Percentiles rank a stretch among this genome's conserved stretches.
Conservation (phyloP, 2,888 invertebrate genomes). For the Drosophila flavopinicola region DNA sequence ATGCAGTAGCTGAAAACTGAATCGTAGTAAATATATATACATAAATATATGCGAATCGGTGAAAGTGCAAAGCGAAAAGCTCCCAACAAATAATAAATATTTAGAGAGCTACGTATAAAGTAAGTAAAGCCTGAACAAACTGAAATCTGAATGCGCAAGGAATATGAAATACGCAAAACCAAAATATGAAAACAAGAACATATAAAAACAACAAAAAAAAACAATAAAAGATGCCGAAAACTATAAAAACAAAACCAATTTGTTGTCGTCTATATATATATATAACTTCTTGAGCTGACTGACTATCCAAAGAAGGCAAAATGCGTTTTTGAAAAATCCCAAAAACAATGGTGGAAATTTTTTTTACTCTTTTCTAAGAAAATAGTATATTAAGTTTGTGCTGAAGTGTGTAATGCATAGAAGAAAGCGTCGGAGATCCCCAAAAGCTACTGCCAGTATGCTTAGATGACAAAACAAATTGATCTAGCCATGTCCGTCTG, state of each 20-base stretch:
- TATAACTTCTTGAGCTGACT: too few species aligned
- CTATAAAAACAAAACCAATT: neutral
- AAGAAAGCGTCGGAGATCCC: too few species aligned
- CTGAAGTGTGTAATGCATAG: too few species aligned
- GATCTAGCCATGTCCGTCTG: too few species aligned
- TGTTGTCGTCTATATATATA: neutral
- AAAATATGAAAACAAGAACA: conserved; percentile 27
- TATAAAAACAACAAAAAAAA: conserved; percentile 14
- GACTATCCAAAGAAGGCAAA: too few species aligned
- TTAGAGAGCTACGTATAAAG: conserved; percentile 23
- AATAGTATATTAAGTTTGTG: too few species aligned
- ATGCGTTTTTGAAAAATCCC: too few species aligned
- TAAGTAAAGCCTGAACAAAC: conserved; percentile 39
- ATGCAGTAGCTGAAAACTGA: conserved; percentile 42
- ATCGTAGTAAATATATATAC: conserved; percentile 31
- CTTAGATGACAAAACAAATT: too few species aligned
- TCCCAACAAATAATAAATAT: conserved; percentile 16
- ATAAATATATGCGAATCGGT: conserved; percentile 38
- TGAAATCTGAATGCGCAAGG: conserved; percentile 58
- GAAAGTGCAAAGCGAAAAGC: conserved; percentile 36
- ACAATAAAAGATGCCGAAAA: conserved; percentile 26
- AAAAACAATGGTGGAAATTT: too few species aligned
- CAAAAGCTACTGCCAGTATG: too few species aligned
- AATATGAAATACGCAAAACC: conserved; percentile 51
- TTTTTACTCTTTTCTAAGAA: too few species aligned